Evolutionary conservation across 2,113 vertebrate genomes (phyloP), one percentile per base, ranked within the genome.

Genomic region (Redunca redunca): DNA sequence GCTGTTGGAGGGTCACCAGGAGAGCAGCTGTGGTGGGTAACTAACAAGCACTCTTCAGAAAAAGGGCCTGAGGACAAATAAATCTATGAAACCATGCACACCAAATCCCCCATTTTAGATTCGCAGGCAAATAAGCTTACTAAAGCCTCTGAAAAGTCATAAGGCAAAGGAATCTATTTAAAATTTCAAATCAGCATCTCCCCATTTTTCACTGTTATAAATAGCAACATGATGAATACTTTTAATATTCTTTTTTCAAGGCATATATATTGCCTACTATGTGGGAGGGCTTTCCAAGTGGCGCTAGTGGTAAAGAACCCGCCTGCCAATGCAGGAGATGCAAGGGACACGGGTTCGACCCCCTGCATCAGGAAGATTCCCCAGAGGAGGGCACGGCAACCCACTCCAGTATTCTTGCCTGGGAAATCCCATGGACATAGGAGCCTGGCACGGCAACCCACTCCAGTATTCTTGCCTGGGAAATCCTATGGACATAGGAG

Each of bases 51-150:
- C 6, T 26, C 48, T 13, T 25, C 58, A 25, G 74, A 21, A 33
- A 64, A 92, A 83, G 78, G 19, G 48, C 43, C n/a, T 83, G 30
- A 67, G 48, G 58, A 53, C n/a, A 83, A 92, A 40, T 53, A 33
- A 53, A 67, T 53, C 21, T 3, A 67, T 25, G 78, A 83, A 53
- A 16, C 26, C 6, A 23, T 6, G 19, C 17, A 12, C 52, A 21
- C 6, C 58, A 67, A 55, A 53, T 25, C n/a, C 8, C n/a, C 1
- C 2, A 67, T 43, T 83, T 53, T 81, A 67, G 58, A 43, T 16
- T 92, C 0, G 6, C 17, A 1, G 19, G 60, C 12, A 43, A 83
- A 92, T 17, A 33, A 67, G n/a, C 90, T 43, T 33, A 67, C 15
- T 53, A 30, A 43, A 92, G 57, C 48, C 90, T 43, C 48, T 25